A percentile compares a stretch with the other conserved stretches of the same genome.
phyloP scores from a whole-genome alignment of 2,113 vertebrate species.

The Elephantulus edwardii region DNA sequence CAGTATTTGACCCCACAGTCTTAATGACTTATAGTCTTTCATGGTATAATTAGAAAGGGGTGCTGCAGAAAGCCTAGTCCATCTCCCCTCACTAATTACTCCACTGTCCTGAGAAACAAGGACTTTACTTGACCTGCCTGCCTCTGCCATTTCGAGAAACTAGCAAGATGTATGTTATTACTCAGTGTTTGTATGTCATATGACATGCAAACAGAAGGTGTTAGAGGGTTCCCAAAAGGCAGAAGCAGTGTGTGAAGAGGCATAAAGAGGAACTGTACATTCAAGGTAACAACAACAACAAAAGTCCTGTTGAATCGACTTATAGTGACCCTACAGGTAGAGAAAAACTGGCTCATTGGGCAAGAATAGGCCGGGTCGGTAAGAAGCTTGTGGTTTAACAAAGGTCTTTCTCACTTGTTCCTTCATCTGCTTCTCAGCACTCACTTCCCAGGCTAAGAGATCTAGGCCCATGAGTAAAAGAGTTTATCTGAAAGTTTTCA shows the following conservation, averaged over 20 bases:
- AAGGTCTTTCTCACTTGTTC: neutral
- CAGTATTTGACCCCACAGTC: neutral
- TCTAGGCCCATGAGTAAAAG: neutral
- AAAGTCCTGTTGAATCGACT: no score
- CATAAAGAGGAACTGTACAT: neutral
- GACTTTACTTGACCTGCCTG: neutral
- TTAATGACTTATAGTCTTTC: neutral
- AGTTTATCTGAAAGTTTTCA: conserved; percentile 20
- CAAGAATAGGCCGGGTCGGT: neutral
- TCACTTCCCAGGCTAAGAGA: conserved; percentile 5
- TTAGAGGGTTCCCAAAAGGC: neutral
- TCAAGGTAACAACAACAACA: neutral
- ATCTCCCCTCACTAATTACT: neutral
- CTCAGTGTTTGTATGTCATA: neutral
- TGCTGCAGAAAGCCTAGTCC: neutral
- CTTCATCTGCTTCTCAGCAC: neutral
- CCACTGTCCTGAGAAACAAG: neutral
- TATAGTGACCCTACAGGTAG: no score
- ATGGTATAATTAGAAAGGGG: neutral
- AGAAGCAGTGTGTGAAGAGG: no score
- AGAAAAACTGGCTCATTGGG: no score
- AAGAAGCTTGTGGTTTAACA: neutral
- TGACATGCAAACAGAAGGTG: neutral
- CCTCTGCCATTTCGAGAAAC: neutral
- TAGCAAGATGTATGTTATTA: neutral